A percentile compares a stretch with the other conserved stretches of the same genome.
These are phyloP conservation scores for Siniperca chuatsi DNA, from an alignment of 2,113 vertebrate species.

Conservation along the genomic window DNA sequence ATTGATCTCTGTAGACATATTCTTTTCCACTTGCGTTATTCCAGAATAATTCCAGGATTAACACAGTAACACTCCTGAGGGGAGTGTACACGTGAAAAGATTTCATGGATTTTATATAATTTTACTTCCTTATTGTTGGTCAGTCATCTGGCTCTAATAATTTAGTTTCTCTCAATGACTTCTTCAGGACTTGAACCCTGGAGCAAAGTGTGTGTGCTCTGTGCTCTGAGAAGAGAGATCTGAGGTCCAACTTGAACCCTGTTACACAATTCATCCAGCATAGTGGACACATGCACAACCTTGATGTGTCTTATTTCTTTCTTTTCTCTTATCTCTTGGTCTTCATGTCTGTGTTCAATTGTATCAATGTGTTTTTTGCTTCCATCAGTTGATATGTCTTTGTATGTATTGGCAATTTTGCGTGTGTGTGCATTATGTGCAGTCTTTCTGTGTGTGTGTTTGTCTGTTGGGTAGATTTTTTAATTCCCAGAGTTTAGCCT, in stretches of 20 bases:
- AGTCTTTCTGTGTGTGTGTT: constrained; percentile 10
- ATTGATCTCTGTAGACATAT: constrained; percentile 43
- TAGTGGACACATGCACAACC: neutral
- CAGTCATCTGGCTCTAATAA: neutral
- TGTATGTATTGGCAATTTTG: neutral
- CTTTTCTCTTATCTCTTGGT: neutral
- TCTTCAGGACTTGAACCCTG: neutral
- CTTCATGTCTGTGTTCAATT: neutral
- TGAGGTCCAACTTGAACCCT: constrained; percentile 17
- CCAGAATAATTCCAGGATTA: constrained; percentile 2
- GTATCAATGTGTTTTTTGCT: neutral
- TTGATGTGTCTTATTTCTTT: neutral
- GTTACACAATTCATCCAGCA: neutral
- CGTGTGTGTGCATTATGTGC: neutral
- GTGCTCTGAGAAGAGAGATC: neutral
- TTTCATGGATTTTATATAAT: neutral
- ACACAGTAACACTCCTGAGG: too few species aligned
- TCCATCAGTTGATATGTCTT: neutral
- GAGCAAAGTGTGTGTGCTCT: neutral
- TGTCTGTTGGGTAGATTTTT: constrained; percentile 29
- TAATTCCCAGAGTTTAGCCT: constrained; percentile 59
- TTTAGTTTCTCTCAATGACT: neutral
- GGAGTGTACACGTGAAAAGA: neutral
- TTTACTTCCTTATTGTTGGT: neutral
- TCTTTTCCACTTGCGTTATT: constrained; percentile 36